Evolutionary conservation across 2,797 vertebrate species (phyloP), one percentile per base, ranked within the genome.

Genomic region (Chiroxiphia lanceolata): DNA sequence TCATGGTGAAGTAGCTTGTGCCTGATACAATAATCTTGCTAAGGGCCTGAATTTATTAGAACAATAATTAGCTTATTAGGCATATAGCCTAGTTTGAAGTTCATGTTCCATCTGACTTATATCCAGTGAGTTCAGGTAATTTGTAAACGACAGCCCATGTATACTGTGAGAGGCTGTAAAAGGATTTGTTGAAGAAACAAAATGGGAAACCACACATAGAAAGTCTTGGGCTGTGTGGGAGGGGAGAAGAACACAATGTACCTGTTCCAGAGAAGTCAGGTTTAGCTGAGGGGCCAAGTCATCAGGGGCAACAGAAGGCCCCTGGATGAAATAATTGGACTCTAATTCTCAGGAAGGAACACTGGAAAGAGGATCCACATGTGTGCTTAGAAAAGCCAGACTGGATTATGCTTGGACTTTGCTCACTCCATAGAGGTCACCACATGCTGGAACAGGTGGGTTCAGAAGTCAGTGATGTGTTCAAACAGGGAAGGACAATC

Each of bases 61-160:
- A 64, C 45, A 91, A 20, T 83, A 83, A 86, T 82, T 54, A 85
- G 44, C 31, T 94, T 13, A 69, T 67, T 78, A 69, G 77, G 56
- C 45, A 85, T 70, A 54, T n/a, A 77, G 42, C 40, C 85, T 29
- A 42, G 27, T 81, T 89, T 85, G 44, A 70, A 72, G 70, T 70
- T 80, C 54, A 14, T 40, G 11, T 85, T 93, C 71, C 51, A 48
- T 82, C 63, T 91, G 78, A 54, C 45, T 92, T 89, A 38, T 27
- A 63, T 76, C 51, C 47, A 83, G 13, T 70, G 78, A 65, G 42
- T 86, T 94, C 48, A 67, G n/a, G 40, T 88, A 75, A 40, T 69
- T 87, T 57, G 48, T 50, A 65, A 64, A 89, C 68, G 54, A 50
- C 20, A 38, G 16, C 44, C 79, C 38, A 13, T 8, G 15, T 79